phyloP scores from a whole-genome alignment of 2,888 invertebrate genomes.

The Tenthredo mesomela region DNA sequence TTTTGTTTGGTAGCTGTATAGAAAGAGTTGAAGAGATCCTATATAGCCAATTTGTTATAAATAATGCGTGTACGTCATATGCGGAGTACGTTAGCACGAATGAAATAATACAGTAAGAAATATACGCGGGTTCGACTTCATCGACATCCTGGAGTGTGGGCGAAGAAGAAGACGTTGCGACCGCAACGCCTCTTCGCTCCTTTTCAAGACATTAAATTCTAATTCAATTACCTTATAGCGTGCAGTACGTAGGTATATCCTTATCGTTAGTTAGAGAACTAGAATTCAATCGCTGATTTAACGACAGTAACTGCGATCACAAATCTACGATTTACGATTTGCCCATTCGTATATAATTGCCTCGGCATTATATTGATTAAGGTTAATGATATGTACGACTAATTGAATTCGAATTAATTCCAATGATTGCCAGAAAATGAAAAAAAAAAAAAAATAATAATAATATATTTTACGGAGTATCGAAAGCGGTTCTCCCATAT shows the following conservation, averaged over 20 bases:
- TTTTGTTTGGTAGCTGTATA: not conserved
- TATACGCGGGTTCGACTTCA: not conserved
- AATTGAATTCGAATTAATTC: conserved; percentile 5
- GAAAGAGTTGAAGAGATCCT: not conserved
- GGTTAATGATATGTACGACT: conserved; percentile 20
- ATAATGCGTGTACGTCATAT: not conserved
- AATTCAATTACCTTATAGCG: conserved; percentile 20
- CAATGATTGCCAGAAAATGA: not conserved
- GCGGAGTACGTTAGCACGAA: not conserved
- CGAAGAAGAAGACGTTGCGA: conserved; percentile 7
- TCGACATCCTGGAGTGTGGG: conserved; percentile 41
- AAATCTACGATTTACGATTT: conserved; percentile 23
- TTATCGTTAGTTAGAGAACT: not conserved
- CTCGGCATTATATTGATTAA: conserved; percentile 15
- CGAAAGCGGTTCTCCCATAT: not conserved
- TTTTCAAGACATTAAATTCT: conserved; percentile 10
- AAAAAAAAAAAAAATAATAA: not conserved
- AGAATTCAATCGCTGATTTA: not conserved
- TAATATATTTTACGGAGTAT: not conserved
- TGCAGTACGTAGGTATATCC: conserved; percentile 15
- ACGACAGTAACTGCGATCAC: not conserved
- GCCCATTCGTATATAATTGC: conserved; percentile 1
- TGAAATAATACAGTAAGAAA: not conserved
- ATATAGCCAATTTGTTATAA: not conserved
- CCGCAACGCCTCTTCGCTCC: conserved; percentile 21